A percentile compares a stretch with the other conserved stretches of the same genome.
phyloP scores from a whole-genome alignment of 35 echinoderm and acorn worm species.

The Lytechinus variegatus region DNA sequence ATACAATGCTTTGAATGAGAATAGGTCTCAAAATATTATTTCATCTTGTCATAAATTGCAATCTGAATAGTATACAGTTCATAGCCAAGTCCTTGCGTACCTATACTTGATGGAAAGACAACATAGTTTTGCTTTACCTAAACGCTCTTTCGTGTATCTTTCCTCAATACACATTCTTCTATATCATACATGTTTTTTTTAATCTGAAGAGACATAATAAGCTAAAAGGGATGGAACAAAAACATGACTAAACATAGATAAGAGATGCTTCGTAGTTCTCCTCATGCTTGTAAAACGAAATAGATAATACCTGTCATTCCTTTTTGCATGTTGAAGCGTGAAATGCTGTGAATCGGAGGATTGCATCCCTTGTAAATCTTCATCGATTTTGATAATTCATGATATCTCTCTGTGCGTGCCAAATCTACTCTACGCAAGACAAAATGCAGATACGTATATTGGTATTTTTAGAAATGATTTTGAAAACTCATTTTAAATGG shows the following conservation, averaged over 20 bases:
- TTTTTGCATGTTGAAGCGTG: background rate
- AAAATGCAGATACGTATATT: background rate
- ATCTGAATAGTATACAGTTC: no score
- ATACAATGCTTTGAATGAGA: no score
- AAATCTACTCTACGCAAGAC: background rate
- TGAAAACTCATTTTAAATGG: background rate
- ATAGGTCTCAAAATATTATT: no score
- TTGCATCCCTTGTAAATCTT: background rate
- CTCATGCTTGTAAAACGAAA: background rate
- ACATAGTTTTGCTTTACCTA: no score
- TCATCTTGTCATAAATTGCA: no score
- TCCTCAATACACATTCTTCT: background rate
- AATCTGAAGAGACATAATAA: background rate
- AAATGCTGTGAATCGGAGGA: background rate
- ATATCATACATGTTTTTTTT: background rate
- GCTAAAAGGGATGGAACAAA: background rate
- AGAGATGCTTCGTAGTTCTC: background rate
- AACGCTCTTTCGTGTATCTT: no score
- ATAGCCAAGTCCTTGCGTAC: no score
- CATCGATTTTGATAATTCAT: conserved; percentile 4
- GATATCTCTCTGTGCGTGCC: background rate
- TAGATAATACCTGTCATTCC: background rate
- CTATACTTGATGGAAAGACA: no score
- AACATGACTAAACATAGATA: background rate
- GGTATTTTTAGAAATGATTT: background rate